phyloP scores from a whole-genome alignment of 92 coral and sea anemone genomes.

The Isaurus tuberculatus region DNA sequence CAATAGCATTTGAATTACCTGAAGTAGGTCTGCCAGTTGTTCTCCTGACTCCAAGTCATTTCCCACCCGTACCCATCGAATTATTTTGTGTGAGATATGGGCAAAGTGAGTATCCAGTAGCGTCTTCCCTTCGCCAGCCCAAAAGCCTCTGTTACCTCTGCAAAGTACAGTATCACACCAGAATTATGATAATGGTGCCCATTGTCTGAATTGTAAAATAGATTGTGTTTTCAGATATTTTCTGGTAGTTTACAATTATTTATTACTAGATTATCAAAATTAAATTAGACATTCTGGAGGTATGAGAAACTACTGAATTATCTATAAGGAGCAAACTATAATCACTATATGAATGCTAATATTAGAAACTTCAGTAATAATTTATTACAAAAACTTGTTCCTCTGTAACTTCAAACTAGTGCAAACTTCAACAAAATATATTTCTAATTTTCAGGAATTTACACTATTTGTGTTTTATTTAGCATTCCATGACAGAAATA shows the following conservation, averaged over 20 bases:
- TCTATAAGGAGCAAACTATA: neutral
- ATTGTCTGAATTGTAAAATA: constrained; percentile 29
- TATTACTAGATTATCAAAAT: neutral
- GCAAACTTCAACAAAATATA: neutral
- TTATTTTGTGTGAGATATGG: constrained; percentile 54
- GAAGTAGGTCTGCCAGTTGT: constrained; percentile 47
- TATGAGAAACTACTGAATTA: neutral
- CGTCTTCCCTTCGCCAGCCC: constrained; percentile 52
- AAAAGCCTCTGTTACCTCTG: constrained; percentile 40
- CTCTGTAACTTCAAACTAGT: neutral
- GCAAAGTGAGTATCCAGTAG: constrained; percentile 54
- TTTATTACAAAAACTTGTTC: neutral
- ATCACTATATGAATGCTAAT: neutral
- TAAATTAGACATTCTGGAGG: neutral
- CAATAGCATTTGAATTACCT: constrained; percentile 27
- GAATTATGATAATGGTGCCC: constrained; percentile 56
- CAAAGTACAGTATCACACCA: constrained; percentile 42
- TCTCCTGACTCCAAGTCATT: constrained; percentile 53
- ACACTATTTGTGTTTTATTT: neutral
- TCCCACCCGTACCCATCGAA: constrained; percentile 58
- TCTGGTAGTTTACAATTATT: neutral
- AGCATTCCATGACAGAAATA: neutral
- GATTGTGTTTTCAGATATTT: constrained; percentile 2
- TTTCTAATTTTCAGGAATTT: neutral
- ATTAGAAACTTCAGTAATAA: neutral